Base-by-base conservation (phyloP, 2,797 vertebrate species). In the Morus bassanus region DNA sequence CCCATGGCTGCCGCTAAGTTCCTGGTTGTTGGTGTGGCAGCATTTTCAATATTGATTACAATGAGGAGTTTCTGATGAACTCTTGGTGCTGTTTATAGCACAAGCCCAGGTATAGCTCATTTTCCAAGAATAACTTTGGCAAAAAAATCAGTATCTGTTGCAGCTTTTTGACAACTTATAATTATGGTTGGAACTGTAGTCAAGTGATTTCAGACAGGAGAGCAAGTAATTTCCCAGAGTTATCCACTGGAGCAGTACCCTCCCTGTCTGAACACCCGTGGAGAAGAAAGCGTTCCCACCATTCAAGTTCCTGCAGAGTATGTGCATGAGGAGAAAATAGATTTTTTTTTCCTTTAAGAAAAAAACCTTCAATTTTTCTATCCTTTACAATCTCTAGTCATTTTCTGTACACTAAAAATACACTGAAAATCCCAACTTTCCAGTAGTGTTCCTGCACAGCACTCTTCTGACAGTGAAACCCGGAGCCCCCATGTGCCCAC, bases 91-190 rank as follows among this genome's bases (percentile, higher is more conserved):
- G 39, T 67, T 92, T 63, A 54, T 74, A 94, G 81, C 68, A 24
- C 74, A 11, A 92, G 75, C 59, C 41, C 78, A 88, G 92, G 91
- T 92, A 95, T 4, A 46, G 64, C 51, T 92, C 72, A 25, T 89
- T 91, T 89, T 74, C 81, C 7, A 14, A 83, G 37, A 92, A 85
- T 54, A 94, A 39, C 46, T 84, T 85, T 35, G 68, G 67, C 43
- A 89, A 77, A 85, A 82, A 82, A 53, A n/a, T 57, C 88, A 69
- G 65, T 33, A 30, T 70, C 89, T 77, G 45, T 83, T 89, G 70
- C 84, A 95, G 93, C 68, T 85, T 91, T 94, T 75, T 86, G 90
- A 88, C 85, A 93, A 14, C 85, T 88, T 70, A 82, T 78, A 84
- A 93, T 91, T 88, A 86, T 15, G 46, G 53, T 35, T 87, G 51